phyloP scores from a whole-genome alignment of 2,113 vertebrate species.

The Oryzias celebensis region DNA sequence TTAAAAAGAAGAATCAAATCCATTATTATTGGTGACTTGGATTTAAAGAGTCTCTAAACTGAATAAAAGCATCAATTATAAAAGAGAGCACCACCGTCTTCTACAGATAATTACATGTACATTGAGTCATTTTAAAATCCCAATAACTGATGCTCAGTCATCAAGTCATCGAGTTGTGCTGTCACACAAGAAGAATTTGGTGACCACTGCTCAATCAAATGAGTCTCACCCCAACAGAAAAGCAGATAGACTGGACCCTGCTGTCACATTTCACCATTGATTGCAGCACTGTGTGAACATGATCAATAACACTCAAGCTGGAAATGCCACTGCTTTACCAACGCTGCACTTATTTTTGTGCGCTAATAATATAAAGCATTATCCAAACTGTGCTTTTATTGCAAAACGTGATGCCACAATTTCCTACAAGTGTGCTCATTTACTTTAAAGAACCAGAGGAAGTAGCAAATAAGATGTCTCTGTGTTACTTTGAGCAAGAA shows the following conservation, averaged over 20 bases:
- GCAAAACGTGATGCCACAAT: neutral
- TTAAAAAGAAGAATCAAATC: no score
- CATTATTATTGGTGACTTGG: neutral
- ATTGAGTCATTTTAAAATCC: constrained; percentile 8
- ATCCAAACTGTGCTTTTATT: constrained; percentile 3
- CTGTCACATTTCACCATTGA: constrained; percentile 46
- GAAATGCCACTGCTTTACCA: constrained; percentile 10
- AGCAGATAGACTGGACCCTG: constrained; percentile 22
- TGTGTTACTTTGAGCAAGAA: constrained; percentile 1
- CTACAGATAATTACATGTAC: constrained; percentile 1
- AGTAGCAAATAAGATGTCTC: neutral
- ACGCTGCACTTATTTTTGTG: neutral
- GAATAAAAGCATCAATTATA: neutral
- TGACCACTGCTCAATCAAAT: constrained; percentile 3
- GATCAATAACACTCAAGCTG: constrained; percentile 36
- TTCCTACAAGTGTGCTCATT: neutral
- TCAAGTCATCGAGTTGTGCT: constrained; percentile 37
- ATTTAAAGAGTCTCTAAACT: neutral
- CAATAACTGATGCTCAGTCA: constrained; percentile 22
- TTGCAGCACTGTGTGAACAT: constrained; percentile 27
- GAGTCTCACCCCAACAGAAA: constrained; percentile 10
- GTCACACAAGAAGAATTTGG: constrained; percentile 19
- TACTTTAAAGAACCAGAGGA: no score
- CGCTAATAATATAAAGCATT: neutral
- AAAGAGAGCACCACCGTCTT: neutral